These are phyloP conservation scores for Stegodyphus dumicola DNA, from an alignment of 1,140 invertebrate genomes.

Conservation along the genomic window DNA sequence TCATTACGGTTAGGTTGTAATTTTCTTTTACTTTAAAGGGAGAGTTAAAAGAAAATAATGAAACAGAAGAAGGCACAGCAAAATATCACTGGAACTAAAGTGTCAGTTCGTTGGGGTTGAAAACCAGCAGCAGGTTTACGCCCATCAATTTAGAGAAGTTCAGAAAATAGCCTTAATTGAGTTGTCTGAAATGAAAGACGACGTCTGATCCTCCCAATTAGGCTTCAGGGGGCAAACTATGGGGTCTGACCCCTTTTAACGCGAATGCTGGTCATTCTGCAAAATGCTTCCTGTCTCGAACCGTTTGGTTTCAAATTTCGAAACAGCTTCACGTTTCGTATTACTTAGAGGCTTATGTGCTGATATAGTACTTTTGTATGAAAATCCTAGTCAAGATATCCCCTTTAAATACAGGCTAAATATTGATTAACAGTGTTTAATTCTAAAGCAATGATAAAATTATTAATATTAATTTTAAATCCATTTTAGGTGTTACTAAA, in stretches of 20 bases:
- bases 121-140: conserved; percentile 26
- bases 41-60: neutral
- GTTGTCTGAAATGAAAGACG: conserved; percentile 42
- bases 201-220: conserved; percentile 22
- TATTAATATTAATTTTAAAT: no score
- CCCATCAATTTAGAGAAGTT: conserved; percentile 17
- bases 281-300: neutral
- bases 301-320: neutral
- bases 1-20: conserved; percentile 18
- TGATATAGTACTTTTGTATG: no score
- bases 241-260: neutral
- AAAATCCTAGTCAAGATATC: no score
- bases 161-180: conserved; percentile 32
- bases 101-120: conserved; percentile 21
- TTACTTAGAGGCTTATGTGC: no score
- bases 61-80: neutral
- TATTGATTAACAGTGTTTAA: no score
- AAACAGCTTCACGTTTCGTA: neutral
- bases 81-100: no score
- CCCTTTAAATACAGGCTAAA: no score
- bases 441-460: no score
- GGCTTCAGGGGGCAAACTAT: neutral
- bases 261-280: conserved; percentile 1
- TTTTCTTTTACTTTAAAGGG: neutral
- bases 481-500: no score